phyloP scores from a whole-genome alignment of 2,797 vertebrate species.

The Paedocypris micromegethes region DNA sequence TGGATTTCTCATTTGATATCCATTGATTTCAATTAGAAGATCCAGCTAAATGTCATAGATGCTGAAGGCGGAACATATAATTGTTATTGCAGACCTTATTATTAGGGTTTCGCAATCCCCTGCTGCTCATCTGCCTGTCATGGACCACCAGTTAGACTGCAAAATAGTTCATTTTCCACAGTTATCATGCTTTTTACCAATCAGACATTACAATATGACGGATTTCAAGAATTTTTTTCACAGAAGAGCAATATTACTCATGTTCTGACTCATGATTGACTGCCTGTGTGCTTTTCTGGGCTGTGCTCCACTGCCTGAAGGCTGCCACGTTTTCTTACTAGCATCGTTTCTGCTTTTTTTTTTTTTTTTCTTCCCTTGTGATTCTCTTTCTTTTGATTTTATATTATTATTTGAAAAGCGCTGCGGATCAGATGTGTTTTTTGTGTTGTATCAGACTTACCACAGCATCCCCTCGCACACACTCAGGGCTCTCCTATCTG shows the following conservation, averaged over 20 bases:
- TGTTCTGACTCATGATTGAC: slow-evolving; percentile 30
- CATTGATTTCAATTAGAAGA: slow-evolving; percentile 40
- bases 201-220: slow-evolving; percentile 8
- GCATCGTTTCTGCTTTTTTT: slow-evolving; percentile 57
- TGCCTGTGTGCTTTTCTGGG: slow-evolving; percentile 45
- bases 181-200: slow-evolving; percentile 27
- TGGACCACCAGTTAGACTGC: slow-evolving; percentile 25
- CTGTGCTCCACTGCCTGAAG: slow-evolving; percentile 58
- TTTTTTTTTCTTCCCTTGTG: slow-evolving; percentile 26
- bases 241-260: slow-evolving; percentile 26
- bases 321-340: slow-evolving; percentile 57
- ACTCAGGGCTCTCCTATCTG: slow-evolving; percentile 70
- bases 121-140: slow-evolving; percentile 11
- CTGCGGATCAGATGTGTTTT: slow-evolving; percentile 61
- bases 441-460: slow-evolving; percentile 70
- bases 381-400: slow-evolving; percentile 34
- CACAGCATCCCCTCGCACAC: slow-evolving; percentile 77
- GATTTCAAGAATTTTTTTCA: slow-evolving; percentile 10
- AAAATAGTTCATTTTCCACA: slow-evolving; percentile 22
- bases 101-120: slow-evolving; percentile 22
- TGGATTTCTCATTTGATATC: slow-evolving; percentile 38
- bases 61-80: slow-evolving; percentile 30
- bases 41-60: slow-evolving; percentile 32
- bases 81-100: slow-evolving; percentile 31
- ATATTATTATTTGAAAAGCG: slow-evolving; percentile 43